Percentiles rank a stretch among this genome's conserved stretches.
These are phyloP conservation scores for Cinclus cinclus DNA, from an alignment of 2,113 vertebrate genomes.

Conservation along the genomic window DNA sequence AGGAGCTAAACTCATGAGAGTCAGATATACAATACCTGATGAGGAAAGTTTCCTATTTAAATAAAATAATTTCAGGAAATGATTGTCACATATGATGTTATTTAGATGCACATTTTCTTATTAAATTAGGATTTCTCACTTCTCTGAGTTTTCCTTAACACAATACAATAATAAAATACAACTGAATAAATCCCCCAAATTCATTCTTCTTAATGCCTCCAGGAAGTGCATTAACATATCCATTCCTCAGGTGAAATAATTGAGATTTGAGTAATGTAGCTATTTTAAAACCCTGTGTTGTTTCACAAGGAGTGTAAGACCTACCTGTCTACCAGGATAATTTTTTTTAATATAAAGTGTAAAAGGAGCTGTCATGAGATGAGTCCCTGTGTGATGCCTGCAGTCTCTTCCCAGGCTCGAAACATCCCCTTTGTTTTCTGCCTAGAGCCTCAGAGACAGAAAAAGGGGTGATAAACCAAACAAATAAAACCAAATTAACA, in stretches of 20 bases:
- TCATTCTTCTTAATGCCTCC: not conserved
- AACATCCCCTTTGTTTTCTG: not conserved
- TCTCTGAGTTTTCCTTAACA: not conserved
- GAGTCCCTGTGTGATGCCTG: not conserved
- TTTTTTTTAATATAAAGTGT: not conserved
- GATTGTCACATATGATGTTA: not conserved
- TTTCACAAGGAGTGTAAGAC: not conserved
- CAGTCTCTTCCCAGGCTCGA: not conserved
- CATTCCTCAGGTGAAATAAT: not conserved
- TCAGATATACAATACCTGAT: not conserved
- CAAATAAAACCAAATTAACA: not conserved
- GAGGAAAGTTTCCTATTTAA: not conserved
- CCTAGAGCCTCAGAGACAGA: not conserved
- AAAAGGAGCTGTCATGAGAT: not conserved
- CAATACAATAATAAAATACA: not conserved
- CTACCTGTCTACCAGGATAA: not conserved
- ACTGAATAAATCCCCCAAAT: not conserved
- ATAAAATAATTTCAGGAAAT: conserved; percentile 1
- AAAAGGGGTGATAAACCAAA: not conserved
- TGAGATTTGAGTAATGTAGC: not conserved
- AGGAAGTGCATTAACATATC: not conserved
- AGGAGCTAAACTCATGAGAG: not conserved
- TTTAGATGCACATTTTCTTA: not conserved
- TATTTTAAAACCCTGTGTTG: not conserved
- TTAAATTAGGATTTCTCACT: not conserved